Evolutionary conservation across 2,113 vertebrate genomes (phyloP), one percentile per base, ranked within the genome.

Genomic region (Lonchura striata): DNA sequence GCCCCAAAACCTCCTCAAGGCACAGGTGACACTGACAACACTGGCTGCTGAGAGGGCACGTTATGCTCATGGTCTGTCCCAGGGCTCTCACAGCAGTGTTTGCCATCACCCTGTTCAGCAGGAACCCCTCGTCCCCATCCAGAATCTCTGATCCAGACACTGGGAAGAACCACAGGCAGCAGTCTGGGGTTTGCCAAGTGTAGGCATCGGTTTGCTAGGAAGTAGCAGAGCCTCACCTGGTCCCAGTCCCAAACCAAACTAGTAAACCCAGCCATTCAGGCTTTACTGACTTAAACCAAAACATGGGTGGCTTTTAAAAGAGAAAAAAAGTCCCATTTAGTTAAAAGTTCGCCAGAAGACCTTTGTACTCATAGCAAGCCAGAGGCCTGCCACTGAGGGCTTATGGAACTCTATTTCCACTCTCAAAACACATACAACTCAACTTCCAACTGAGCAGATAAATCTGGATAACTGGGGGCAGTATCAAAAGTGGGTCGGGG

Each of bases 1-100:
- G 3, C 14, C 50, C 42, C 46, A 24, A 50, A 72, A 54, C 9
- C 8, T 86, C 53, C 52, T 42, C 9, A 6, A 52, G 37, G 24
- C 75, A 76, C 39, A 31, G 41, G 22, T 11, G 56, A 33, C 49
- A 64, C 7, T 46, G n/a, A 68, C 57, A 65, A 3, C 49, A 49
- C 2, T 2, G 1, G 35, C 0, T 53, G 30, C 19, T 60, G 27
- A 42, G 33, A 72, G 19, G 24, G 23, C 13, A 15, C 0, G 4
- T n/a, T 27, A 2, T 14, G n/a, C 27, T 60, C 41, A 7, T 16
- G 39, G 18, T 44, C 35, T 54, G 31, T 14, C 19, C 47, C 68
- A 61, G 0, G 0, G 46, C 50, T 46, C 72, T 27, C 46, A n/a
- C 3, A 17, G 0, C 1, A 49, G 28, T 0, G 3, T 9, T 20